Base-by-base conservation (phyloP, 1,140 invertebrate species). In the Trichomalopsis sarcophagae region DNA sequence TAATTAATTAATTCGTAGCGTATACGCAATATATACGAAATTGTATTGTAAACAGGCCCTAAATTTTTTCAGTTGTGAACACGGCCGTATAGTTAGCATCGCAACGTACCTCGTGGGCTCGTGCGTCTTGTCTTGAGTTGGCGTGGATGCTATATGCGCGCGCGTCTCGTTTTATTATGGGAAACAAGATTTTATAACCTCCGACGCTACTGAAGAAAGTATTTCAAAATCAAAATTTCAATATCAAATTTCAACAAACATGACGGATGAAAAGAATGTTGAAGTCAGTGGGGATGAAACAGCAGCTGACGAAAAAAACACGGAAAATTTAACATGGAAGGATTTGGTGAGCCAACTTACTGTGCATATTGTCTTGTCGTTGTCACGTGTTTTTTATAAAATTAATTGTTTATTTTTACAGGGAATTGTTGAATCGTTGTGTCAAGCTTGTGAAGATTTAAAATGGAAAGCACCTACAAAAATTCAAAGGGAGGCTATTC, bases 401-500 rank as follows among this genome's bases (percentile, higher is more conserved):
- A 68, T 82, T 30, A 74, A n/a, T 40, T 66, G 69, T 79, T 69
- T 84, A 30, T 89, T 36, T 88, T 91, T 91, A 89, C 87, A 98
- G 98, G 99, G 99, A 62, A 92, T 99, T n/a, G 95, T 97, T 66
- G 98, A 99, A 89, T 96, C 96, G 5, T 91, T 99, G 40, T 98
- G 97, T 92, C 96, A 98, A 94, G 97, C 98, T 0, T 99, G 98
- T 94, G 95, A 96, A 89, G 95, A 97, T 87, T 93, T 99, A 83
- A 98, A 99, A 95, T 99, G 99, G 99, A 97, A 96, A 89, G 92
- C 93, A 47, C 99, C 99, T 4, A 97, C 98, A 10, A 98, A 98
- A 93, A 99, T 99, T 90, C 99, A 99, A 92, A 95, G 94, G 71
- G 98, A 99, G 94, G 95, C 98, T 2, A 97, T 99, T 90, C 98